A percentile compares a stretch with the other conserved stretches of the same genome.
These are phyloP conservation scores for Notolabrus celidotus DNA, from an alignment of 2,797 vertebrate genomes.

Conservation along the genomic window DNA sequence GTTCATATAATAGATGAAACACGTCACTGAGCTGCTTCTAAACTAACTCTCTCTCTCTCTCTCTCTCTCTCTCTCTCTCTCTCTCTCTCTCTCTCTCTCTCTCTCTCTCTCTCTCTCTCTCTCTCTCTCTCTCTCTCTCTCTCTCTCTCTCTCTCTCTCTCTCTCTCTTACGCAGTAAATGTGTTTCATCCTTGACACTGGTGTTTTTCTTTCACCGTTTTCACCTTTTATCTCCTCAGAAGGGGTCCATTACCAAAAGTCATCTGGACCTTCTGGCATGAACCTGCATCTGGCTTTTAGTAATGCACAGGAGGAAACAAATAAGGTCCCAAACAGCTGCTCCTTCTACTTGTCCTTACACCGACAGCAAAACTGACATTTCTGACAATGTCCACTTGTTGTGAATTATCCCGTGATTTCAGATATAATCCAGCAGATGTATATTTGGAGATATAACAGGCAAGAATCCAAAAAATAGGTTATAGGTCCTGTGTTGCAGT, in stretches of 20 bases:
- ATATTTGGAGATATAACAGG: conserved; percentile 20
- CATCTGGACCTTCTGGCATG: conserved; percentile 40
- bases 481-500: conserved; percentile 46
- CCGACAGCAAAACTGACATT: conserved; percentile 21
- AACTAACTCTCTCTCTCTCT: neutral
- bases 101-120: too few relatives aligned
- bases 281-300: conserved; percentile 38
- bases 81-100: too few relatives aligned
- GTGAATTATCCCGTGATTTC: conserved; percentile 37
- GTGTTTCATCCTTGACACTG: too few relatives aligned
- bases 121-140: too few relatives aligned
- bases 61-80: too few relatives aligned
- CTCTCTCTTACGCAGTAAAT: too few relatives aligned
- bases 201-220: neutral
- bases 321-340: conserved; percentile 17
- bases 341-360: conserved; percentile 8
- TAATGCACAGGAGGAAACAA: conserved; percentile 3
- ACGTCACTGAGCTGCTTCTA: neutral
- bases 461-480: conserved; percentile 49
- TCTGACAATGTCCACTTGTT: conserved; percentile 18
- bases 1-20: neutral
- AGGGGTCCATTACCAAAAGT: conserved; percentile 3
- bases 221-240: conserved; percentile 58
- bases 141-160: too few relatives aligned
- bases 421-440: conserved; percentile 31